Evolutionary conservation across 2,113 vertebrate genomes (phyloP), one percentile per base, ranked within the genome.

Genomic region (Agapornis roseicollis): DNA sequence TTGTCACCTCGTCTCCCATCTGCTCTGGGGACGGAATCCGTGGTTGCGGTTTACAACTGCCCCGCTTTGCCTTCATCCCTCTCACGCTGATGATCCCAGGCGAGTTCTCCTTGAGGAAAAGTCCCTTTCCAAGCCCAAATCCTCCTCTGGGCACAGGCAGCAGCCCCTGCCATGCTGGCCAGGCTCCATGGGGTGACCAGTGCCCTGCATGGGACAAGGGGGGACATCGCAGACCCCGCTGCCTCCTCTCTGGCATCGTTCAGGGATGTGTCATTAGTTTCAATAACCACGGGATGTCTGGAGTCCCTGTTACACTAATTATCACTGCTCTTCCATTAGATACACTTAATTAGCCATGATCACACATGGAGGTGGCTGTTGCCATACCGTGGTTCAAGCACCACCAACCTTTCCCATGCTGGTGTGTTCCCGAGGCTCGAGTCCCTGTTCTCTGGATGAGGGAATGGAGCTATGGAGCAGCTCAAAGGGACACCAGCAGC

Each of bases 271-370:
- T 41, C 89, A 81, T 79, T 66, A 52, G 71, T 63, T 61, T 71
- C 79, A 93, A 61, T 77, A 53, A 49, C 64, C 3, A 1, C 11
- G 0, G 79, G 85, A n/a, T 68, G 80, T 73, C 90, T 93, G 82
- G 69, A 85, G 58, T 76, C 89, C 72, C 82, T 79, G 61, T 77
- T 63, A 73, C 88, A 37, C 88, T 94, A 94, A 96, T 95, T 94
- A 74, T 58, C 46, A 44, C 80, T 18, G 22, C 77, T 95, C 53
- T 72, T 95, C 66, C 77, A 83, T 96, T 96, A 95, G 89, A 31
- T 70, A 86, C 86, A 94, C 95, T 93, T 96, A 92, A 97, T 97
- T 95, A 96, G 89, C 80, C 93, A n/a, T 28, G 29, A 82, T 94
- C 77, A 19, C 58, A 93, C 24, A 12, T 3, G 61, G 92, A 91